Evolutionary conservation across 2,888 invertebrate species (phyloP).

Genomic region (Caenorhabditis sp.): DNA sequence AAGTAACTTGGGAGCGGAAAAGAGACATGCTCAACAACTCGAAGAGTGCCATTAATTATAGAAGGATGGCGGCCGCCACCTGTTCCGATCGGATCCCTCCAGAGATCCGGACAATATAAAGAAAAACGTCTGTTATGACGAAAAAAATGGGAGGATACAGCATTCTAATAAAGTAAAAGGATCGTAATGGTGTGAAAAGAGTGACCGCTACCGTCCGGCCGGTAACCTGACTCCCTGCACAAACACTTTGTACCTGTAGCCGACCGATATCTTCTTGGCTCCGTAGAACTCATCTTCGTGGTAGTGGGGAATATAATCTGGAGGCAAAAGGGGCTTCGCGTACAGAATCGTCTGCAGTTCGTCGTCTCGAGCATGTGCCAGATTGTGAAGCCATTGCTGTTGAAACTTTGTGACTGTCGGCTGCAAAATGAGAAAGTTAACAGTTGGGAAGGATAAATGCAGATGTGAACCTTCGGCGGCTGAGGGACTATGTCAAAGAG

Average conservation of each 20-base stretch:
- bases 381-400: constrained; percentile 63
- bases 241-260: constrained; percentile 40
- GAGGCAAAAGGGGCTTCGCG: constrained; percentile 70
- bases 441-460: too few species aligned
- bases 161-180: background rate
- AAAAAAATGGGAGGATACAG: background rate
- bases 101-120: background rate
- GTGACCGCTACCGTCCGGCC: background rate
- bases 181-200: background rate
- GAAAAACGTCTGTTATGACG: background rate
- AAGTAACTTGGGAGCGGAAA: constrained; percentile 27
- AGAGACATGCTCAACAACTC: constrained; percentile 48
- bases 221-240: constrained; percentile 35
- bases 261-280: constrained; percentile 47
- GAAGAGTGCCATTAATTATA: constrained; percentile 42
- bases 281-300: constrained; percentile 44
- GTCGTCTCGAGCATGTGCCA: constrained; percentile 61
- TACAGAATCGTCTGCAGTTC: constrained; percentile 73
- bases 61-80: constrained; percentile 31
- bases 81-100: constrained; percentile 22
- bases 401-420: constrained; percentile 44
- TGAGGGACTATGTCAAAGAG: constrained; percentile 39
- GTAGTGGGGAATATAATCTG: constrained; percentile 29
- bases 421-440: too few species aligned
- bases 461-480: constrained; percentile 46